A percentile compares a stretch with the other conserved stretches of the same genome.
Conservation (phyloP, 2,113 vertebrate species). For the Mobula hypostoma region DNA sequence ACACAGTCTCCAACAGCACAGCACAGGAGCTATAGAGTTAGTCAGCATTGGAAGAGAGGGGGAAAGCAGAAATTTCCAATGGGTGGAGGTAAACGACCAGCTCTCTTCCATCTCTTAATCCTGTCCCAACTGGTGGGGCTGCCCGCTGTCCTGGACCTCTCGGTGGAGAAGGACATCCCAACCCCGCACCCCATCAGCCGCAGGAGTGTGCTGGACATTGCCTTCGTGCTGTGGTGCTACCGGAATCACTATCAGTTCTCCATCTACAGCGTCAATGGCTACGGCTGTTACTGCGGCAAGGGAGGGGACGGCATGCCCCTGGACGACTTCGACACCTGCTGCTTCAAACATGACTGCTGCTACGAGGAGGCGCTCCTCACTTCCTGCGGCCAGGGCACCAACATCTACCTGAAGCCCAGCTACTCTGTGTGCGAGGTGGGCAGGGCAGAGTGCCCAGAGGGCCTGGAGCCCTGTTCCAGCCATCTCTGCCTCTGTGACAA, state of each 20-base stretch:
- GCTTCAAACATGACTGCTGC: constrained; percentile 27
- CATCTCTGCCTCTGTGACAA: constrained; percentile 34
- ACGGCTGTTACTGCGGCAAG: constrained; percentile 24
- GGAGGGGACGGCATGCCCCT: background rate
- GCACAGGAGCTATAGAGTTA: too few species aligned
- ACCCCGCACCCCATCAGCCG: background rate
- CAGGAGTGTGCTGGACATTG: constrained; percentile 31
- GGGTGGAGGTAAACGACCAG: background rate
- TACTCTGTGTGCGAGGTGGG: constrained; percentile 22
- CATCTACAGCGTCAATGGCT: constrained; percentile 24
- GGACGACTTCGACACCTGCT: constrained; percentile 28
- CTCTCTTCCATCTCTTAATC: background rate
- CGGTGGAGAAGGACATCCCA: background rate
- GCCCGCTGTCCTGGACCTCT: too few species aligned
- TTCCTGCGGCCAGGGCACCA: constrained; percentile 7
- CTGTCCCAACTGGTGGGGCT: background rate
- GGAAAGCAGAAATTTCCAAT: background rate
- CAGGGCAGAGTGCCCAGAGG: constrained; percentile 16
- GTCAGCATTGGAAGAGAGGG: too few species aligned
- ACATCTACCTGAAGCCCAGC: constrained; percentile 14
- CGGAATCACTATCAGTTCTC: constrained; percentile 8
- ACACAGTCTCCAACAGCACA: too few species aligned
- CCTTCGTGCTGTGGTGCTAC: constrained; percentile 9
- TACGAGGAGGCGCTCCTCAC: background rate
- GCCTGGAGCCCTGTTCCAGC: constrained; percentile 14